Evolutionary conservation across 2,113 vertebrate genomes (phyloP), one percentile per base, ranked within the genome.

Genomic region (Chlamydotis undulata): DNA sequence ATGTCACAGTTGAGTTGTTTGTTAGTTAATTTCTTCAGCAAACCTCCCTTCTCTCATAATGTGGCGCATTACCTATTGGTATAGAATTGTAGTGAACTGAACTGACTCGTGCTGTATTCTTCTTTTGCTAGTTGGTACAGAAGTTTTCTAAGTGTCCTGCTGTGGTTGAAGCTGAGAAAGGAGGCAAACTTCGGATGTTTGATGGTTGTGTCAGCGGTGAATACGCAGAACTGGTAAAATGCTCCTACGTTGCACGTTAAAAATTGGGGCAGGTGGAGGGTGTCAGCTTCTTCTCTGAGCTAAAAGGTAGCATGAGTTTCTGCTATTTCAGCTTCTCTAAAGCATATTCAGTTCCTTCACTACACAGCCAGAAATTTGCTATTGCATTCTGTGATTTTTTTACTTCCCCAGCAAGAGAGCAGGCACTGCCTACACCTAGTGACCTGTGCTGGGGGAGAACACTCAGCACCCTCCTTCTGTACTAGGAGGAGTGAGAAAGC

Each of bases 111-210:
- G 57, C 19, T 71, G 3, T 52, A 17, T 39, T 89, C 45, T 94
- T 89, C 15, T 50, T 93, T 90, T 52, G 4, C 61, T 74, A 98
- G 98, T 59, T 98, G 95, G 95, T 98, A 18, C 95, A 98, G 77
- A 96, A 96, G 57, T 98, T 97, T 93, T 98, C 97, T 26, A 98
- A 97, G 68, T 70, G 95, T 87, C 55, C 95, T 57, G 98, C 97
- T 35, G 86, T 97, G 83, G 87, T 98, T 47, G 97, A 98, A 95
- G 96, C 96, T 24, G 97, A 97, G 97, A 98, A 93, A 29, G 97
- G 97, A 94, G 97, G 97, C 45, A 98, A 89, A 74, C 96, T 98
- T 25, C 97, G 95, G 35, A 98, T 98, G 97, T 98, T 98, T 83
- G 89, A 96, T 63, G 98, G 98, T 26, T 96, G 85, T 10, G 89